phyloP scores from a whole-genome alignment of 2,888 invertebrate genomes.

The Tridacna gigas region DNA sequence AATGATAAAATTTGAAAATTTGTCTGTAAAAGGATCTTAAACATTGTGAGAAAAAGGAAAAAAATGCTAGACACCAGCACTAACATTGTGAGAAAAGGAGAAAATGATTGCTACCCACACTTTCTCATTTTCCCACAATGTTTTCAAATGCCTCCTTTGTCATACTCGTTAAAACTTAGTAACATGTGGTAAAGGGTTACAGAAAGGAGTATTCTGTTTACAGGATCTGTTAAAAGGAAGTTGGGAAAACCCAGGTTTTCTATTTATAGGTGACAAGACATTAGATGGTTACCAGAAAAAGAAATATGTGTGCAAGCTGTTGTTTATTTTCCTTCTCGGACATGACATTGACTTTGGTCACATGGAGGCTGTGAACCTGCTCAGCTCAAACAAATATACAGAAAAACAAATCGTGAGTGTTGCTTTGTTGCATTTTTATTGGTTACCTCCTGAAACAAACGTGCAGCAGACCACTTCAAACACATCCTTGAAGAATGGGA shows the following conservation, averaged over 20 bases:
- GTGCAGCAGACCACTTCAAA: not conserved
- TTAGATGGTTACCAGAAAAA: conserved; percentile 99
- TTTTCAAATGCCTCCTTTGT: not conserved
- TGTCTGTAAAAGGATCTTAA: too few species aligned
- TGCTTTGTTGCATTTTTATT: not conserved
- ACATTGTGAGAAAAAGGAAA: too few species aligned
- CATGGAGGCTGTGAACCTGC: conserved; percentile 99
- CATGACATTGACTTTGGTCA: conserved; percentile 99
- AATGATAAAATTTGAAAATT: too few species aligned
- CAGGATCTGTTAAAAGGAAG: not conserved
- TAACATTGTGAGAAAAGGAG: not conserved
- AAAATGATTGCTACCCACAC: not conserved
- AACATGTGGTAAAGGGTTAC: not conserved
- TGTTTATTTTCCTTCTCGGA: conserved; percentile 99
- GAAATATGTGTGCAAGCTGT: conserved; percentile 99
- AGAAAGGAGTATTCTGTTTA: too few species aligned
- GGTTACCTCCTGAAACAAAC: not conserved
- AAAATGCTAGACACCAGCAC: too few species aligned
- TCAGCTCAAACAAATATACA: conserved; percentile 99
- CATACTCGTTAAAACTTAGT: not conserved
- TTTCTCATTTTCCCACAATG: not conserved
- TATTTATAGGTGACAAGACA: conserved; percentile 93
- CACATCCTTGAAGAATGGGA: too few species aligned
- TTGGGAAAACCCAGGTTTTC: not conserved
- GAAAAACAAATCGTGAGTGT: conserved; percentile 97